Conservation (phyloP, 1,140 invertebrate genomes). For the Macrotrachela quadricornifera region DNA sequence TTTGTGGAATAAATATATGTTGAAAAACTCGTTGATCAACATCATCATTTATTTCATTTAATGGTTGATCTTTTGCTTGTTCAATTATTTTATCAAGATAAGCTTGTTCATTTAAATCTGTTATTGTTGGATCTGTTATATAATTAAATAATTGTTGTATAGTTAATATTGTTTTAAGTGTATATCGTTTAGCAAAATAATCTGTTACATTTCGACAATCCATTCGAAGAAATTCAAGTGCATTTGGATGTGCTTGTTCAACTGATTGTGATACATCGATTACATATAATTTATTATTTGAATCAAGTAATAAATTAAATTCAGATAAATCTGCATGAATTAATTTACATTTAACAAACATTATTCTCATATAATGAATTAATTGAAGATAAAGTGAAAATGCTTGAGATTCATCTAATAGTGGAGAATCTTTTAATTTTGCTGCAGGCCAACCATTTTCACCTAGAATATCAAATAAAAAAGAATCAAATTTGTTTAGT, state of each 20-base stretch:
- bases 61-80: conserved; percentile 17
- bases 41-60: conserved; percentile 22
- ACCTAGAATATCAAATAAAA: not conserved
- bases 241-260: conserved; percentile 85
- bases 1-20: conserved; percentile 74
- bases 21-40: conserved; percentile 52
- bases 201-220: conserved; percentile 81
- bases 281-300: conserved; percentile 57
- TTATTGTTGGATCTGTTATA: conserved; percentile 67
- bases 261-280: conserved; percentile 97
- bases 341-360: conserved; percentile 74
- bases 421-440: conserved; percentile 25
- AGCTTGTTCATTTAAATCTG: conserved; percentile 49
- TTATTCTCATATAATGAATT: conserved; percentile 64
- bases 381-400: conserved; percentile 60
- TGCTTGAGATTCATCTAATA: conserved; percentile 28
- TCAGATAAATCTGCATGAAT: conserved; percentile 94
- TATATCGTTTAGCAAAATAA: conserved; percentile 69
- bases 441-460: conserved; percentile 18
- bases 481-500: not conserved
- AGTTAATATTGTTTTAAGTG: conserved; percentile 50
- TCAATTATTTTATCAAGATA: conserved; percentile 33
- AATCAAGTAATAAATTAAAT: conserved; percentile 51
- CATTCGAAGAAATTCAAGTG: conserved; percentile 74
- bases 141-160: conserved; percentile 84